Evolutionary conservation across 2,797 vertebrate species (phyloP).

Genomic region (Remorina albescens): DNA sequence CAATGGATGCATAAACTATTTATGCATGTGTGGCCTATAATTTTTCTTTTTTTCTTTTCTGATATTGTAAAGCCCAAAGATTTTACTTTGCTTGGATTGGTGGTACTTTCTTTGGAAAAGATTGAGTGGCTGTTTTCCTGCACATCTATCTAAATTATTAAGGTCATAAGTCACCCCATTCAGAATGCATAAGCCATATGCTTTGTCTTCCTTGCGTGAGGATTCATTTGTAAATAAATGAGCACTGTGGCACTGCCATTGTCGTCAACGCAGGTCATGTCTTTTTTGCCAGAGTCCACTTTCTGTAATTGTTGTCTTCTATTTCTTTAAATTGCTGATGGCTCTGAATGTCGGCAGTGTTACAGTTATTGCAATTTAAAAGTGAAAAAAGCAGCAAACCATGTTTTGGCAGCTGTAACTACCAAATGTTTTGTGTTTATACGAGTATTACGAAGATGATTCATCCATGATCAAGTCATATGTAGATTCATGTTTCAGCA

Average conservation of each 20-base stretch:
- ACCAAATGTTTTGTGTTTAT: neutral
- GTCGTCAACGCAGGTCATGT: neutral
- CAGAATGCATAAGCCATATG: neutral
- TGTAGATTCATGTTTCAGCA: no score
- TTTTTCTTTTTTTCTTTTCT: no score
- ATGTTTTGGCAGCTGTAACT: neutral
- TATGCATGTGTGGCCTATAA: no score
- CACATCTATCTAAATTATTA: neutral
- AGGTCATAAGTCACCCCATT: neutral
- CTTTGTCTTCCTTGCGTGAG: neutral
- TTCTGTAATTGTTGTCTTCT: conserved; percentile 13
- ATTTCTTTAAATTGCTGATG: neutral
- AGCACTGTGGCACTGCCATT: neutral
- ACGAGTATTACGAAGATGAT: neutral
- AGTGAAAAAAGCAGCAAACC: neutral
- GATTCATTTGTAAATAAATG: neutral
- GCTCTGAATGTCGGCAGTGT: neutral
- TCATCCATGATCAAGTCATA: neutral
- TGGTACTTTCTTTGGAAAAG: neutral
- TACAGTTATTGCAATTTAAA: neutral
- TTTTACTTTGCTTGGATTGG: neutral
- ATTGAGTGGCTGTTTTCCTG: neutral
- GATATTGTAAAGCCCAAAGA: no score
- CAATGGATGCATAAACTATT: neutral
- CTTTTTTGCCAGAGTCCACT: conserved; percentile 1